A percentile compares a stretch with the other conserved stretches of the same genome.
These are phyloP conservation scores for Tautogolabrus adspersus DNA, from an alignment of 2,113 vertebrate genomes.

Conservation along the genomic window DNA sequence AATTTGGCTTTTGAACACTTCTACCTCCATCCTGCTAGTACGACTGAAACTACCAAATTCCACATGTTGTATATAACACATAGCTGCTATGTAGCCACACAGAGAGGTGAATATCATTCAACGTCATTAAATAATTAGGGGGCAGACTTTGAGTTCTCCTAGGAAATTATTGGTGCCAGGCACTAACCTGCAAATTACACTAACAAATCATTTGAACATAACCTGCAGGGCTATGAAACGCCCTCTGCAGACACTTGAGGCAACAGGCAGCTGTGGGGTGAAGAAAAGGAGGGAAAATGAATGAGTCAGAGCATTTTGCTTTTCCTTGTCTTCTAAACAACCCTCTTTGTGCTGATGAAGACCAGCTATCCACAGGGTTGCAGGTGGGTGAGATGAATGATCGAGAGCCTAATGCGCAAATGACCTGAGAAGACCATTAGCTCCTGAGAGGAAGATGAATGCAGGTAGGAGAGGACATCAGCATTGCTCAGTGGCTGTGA, in stretches of 20 bases:
- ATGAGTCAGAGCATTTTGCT: constrained; percentile 48
- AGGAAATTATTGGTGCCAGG: constrained; percentile 41
- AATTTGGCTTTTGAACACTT: background rate
- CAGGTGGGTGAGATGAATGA: constrained; percentile 75
- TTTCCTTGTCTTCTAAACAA: constrained; percentile 40
- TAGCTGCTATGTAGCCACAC: constrained; percentile 16
- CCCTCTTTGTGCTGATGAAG: constrained; percentile 19
- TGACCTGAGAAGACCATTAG: constrained; percentile 81
- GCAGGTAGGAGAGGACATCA: constrained; percentile 77
- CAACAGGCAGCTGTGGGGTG: constrained; percentile 21
- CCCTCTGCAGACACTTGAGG: constrained; percentile 31
- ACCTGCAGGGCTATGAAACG: constrained; percentile 29
- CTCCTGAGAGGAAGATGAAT: constrained; percentile 78
- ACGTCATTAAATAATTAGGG: constrained; percentile 45
- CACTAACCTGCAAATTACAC: constrained; percentile 35
- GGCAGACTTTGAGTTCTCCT: constrained; percentile 36
- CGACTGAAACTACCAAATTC: background rate
- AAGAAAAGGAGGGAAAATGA: constrained; percentile 28
- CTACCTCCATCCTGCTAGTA: background rate
- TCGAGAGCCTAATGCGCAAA: constrained; percentile 72
- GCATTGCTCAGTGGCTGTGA: constrained; percentile 79
- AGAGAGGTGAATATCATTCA: constrained; percentile 51
- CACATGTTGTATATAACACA: background rate
- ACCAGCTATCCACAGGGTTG: constrained; percentile 41
- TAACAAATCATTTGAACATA: constrained; percentile 34